A percentile compares a stretch with the other conserved stretches of the same genome.
Evolutionary conservation across 2,113 vertebrate genomes (phyloP).

Genomic region (Psilopsiagon aurifrons): DNA sequence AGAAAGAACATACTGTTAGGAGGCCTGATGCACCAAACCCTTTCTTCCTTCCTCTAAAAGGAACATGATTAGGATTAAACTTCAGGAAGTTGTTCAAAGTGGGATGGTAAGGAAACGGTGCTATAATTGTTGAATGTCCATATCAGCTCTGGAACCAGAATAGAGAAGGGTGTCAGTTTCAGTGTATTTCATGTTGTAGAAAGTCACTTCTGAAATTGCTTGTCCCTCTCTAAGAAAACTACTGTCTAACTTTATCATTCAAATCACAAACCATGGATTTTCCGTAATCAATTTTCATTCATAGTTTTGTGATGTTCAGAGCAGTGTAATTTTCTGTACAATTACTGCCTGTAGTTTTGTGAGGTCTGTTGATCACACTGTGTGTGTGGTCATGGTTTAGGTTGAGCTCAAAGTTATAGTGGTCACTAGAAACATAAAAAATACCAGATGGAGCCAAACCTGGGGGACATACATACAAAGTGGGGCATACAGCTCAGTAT

Average conservation of each 20-base stretch:
- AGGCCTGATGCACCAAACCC: not conserved
- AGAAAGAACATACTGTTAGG: not conserved
- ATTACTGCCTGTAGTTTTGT: not conserved
- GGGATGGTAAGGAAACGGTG: not conserved
- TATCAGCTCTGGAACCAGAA: not conserved
- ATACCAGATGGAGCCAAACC: not conserved
- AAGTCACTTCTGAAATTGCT: not conserved
- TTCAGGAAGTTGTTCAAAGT: not conserved
- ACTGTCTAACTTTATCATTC: not conserved
- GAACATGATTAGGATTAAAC: not conserved
- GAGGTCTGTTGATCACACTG: not conserved
- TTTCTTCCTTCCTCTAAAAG: not conserved
- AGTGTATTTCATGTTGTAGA: not conserved
- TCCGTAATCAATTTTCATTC: not conserved
- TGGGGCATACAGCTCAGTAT: not conserved
- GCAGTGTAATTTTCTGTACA: not conserved
- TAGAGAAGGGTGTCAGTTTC: not conserved
- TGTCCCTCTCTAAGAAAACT: not conserved
- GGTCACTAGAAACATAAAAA: not conserved
- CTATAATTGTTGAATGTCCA: not conserved
- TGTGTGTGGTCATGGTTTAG: not conserved
- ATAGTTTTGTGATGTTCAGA: not conserved
- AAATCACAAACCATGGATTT: not conserved
- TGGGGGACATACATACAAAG: not conserved
- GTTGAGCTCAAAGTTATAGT: not conserved